Base-by-base conservation (phyloP, 2,797 vertebrate genomes). In the Rachycentron canadum region DNA sequence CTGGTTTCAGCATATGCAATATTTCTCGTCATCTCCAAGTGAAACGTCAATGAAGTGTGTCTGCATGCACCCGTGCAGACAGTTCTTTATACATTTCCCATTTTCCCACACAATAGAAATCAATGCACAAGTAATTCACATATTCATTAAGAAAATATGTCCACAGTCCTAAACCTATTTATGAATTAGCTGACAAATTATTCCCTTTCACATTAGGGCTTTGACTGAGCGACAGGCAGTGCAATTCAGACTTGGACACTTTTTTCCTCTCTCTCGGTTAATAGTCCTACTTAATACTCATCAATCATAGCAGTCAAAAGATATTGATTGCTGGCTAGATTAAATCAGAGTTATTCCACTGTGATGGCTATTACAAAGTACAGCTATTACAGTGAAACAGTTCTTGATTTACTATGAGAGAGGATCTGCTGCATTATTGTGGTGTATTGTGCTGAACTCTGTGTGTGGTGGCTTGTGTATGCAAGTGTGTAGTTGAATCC, bases 111-210 rank as follows among this genome's bases (percentile, higher is more conserved):
- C 93, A 92, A 92, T 88, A 93, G 90, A 94, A 94, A 95, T 95
- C 94, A 92, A 95, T 95, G 91, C 86, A 82, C 85, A 83, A 92
- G 87, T 94, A 94, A 95, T 94, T 95, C 93, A 94, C 88, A 92
- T 91, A 94, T 95, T 95, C 92, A 94, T 95, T 92, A 94, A 90
- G 91, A 94, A 95, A 94, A 93, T 92, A 90, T 86, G 90, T 91
- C 86, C 73, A 69, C 86, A 88, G 90, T 91, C 92, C 89, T 87
- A 76, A 85, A 88, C 87, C 85, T 90, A 88, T 94, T 95, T 88
- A 85, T 90, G 92, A 94, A 95, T 94, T 92, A 91, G 89, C 88
- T 93, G 90, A 93, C 90, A 92, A 93, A 94, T 92, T 79, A 92
- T 91, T 92, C 89, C 83, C 84, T 89, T 90, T 93, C 88, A 91